These are phyloP conservation scores for Tenualosa thibaudeaui DNA, from an alignment of 2,797 vertebrate genomes.

Conservation along the genomic window DNA sequence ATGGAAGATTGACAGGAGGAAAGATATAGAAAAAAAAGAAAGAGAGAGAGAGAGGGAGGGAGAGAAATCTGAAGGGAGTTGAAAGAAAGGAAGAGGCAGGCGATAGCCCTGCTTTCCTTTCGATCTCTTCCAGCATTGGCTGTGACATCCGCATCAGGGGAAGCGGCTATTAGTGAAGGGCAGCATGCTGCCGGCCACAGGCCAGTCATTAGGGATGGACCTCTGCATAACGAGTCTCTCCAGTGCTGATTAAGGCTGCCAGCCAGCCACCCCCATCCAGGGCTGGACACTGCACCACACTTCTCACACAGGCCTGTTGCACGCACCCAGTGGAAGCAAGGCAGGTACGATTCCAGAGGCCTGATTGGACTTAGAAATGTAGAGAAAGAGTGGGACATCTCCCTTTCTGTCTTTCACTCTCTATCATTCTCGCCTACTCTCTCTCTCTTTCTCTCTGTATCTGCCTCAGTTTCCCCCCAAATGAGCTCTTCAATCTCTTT, in stretches of 20 bases:
- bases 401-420: conserved; percentile 33
- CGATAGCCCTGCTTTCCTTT: neutral
- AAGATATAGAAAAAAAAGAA: neutral
- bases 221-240: conserved; percentile 65
- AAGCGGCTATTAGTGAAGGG: conserved; percentile 29
- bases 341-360: neutral
- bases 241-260: conserved; percentile 60
- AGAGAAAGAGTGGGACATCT: neutral
- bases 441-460: neutral
- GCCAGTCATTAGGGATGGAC: conserved; percentile 39
- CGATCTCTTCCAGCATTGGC: neutral
- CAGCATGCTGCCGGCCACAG: conserved; percentile 31
- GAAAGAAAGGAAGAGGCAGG: neutral
- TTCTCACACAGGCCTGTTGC: conserved; percentile 17
- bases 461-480: neutral
- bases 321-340: neutral
- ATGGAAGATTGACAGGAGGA: neutral
- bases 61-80: neutral
- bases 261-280: conserved; percentile 24
- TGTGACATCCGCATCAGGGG: conserved; percentile 35
- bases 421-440: neutral
- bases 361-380: too few species aligned
- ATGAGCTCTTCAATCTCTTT: conserved; percentile 41
- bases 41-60: neutral
- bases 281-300: conserved; percentile 26